phyloP scores from a whole-genome alignment of 2,888 invertebrate genomes.

The Mechanitis mazaeus region DNA sequence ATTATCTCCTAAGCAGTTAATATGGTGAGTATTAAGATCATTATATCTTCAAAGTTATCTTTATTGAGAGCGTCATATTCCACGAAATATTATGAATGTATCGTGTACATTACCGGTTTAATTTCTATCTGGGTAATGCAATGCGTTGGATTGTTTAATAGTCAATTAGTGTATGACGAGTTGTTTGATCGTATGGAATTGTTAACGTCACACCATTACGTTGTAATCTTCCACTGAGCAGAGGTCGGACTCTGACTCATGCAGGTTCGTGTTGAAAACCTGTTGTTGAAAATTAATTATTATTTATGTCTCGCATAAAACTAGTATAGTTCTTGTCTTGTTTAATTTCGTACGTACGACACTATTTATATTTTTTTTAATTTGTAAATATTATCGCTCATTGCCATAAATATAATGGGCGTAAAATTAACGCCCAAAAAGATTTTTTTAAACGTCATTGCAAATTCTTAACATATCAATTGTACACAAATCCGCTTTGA shows the following conservation, averaged over 20 bases:
- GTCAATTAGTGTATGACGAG: conserved; percentile 26
- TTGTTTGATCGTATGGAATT: conserved; percentile 10
- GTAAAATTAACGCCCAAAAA: conserved; percentile 2
- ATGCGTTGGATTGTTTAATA: conserved; percentile 22
- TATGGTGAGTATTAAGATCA: background rate
- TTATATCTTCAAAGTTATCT: background rate
- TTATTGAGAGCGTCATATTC: conserved; percentile 13
- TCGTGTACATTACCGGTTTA: conserved; percentile 17
- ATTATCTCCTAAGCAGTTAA: background rate
- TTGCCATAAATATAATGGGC: conserved; percentile 2
- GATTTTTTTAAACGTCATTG: conserved; percentile 8
- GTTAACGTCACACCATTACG: conserved; percentile 20
- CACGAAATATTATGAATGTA: conserved; percentile 19
- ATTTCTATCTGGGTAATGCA: conserved; percentile 11
- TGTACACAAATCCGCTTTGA: conserved; percentile 19
- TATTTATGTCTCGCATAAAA: conserved; percentile 4
- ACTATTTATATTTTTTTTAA: background rate
- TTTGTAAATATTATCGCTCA: background rate
- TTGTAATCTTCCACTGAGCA: conserved; percentile 48
- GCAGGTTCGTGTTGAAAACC: conserved; percentile 24
- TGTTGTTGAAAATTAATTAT: conserved; percentile 12
- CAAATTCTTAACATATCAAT: conserved; percentile 17
- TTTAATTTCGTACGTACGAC: background rate
- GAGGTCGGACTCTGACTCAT: conserved; percentile 48
- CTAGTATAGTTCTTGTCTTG: background rate